phyloP scores from a whole-genome alignment of 2,888 invertebrate genomes.

The Chloroclysta siterata region DNA sequence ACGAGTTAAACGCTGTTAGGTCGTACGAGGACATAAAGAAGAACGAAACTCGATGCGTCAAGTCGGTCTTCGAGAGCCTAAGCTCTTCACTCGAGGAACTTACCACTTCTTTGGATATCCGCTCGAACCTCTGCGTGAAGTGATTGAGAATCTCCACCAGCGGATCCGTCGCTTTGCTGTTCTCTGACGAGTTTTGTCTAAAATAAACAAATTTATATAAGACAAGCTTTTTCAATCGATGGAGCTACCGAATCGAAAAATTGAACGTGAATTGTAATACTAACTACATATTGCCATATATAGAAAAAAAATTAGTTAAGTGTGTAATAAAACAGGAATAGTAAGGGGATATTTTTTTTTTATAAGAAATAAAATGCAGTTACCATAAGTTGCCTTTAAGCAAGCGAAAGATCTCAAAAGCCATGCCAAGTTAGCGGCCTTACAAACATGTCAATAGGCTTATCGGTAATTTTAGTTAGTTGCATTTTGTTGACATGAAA shows the following conservation, averaged over 20 bases:
- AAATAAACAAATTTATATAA: slow-evolving; percentile 33
- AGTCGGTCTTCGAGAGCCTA: too few species aligned
- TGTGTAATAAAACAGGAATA: neutral
- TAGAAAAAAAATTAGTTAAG: neutral
- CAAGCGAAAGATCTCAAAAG: slow-evolving; percentile 3
- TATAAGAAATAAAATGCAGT: neutral
- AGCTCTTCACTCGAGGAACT: too few species aligned
- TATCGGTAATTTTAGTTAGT: too few species aligned
- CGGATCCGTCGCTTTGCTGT: slow-evolving; percentile 64
- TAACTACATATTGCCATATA: neutral
- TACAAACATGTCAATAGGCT: too few species aligned
- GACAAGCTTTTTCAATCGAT: neutral
- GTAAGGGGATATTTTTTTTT: too few species aligned
- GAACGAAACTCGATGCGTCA: too few species aligned
- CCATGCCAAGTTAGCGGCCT: neutral
- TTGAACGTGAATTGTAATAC: neutral
- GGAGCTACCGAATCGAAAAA: neutral
- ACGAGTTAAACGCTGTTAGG: too few species aligned
- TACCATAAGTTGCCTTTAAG: neutral
- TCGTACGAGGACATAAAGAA: too few species aligned
- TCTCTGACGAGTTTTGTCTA: slow-evolving; percentile 80
- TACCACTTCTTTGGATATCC: slow-evolving; percentile 73
- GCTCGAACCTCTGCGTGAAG: slow-evolving; percentile 72
- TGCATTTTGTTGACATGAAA: too few species aligned
- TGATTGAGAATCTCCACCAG: slow-evolving; percentile 65